Percentiles rank a stretch among this genome's conserved stretches.
phyloP scores from a whole-genome alignment of 1,140 invertebrate genomes.

The Heliconius congener region DNA sequence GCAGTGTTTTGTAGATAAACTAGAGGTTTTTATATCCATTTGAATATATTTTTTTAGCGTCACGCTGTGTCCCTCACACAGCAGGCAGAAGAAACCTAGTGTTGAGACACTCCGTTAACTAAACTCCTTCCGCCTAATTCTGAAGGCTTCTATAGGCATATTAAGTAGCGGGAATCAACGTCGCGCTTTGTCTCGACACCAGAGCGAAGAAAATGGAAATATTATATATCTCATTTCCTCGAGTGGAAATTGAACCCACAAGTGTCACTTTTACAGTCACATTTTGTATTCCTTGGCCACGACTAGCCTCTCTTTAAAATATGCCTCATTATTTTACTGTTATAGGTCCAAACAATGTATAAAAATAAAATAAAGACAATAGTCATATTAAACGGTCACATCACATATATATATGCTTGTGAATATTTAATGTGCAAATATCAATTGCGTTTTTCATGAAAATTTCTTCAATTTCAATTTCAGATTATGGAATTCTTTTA shows the following conservation, averaged over 20 bases:
- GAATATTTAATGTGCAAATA: background rate
- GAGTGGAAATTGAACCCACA: too few relatives aligned
- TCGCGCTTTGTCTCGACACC: too few relatives aligned
- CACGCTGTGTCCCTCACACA: too few relatives aligned
- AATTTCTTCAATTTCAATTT: background rate
- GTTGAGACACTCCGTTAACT: too few relatives aligned
- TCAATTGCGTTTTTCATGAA: background rate
- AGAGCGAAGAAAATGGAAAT: too few relatives aligned
- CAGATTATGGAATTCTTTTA: background rate
- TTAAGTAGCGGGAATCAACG: too few relatives aligned
- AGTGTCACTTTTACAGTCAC: too few relatives aligned
- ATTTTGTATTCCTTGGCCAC: too few relatives aligned
- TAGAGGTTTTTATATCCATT: slow-evolving; percentile 37
- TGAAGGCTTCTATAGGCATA: too few relatives aligned
- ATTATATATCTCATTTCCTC: too few relatives aligned
- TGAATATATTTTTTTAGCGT: background rate
- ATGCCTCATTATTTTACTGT: background rate
- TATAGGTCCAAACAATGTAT: background rate
- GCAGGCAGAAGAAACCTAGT: too few relatives aligned
- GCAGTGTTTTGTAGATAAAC: slow-evolving; percentile 58
- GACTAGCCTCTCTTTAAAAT: background rate
- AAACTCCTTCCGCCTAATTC: too few relatives aligned
- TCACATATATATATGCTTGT: background rate
- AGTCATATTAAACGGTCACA: background rate
- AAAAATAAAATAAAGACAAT: background rate